phyloP scores from a whole-genome alignment of 2,113 vertebrate genomes.

The Sminthopsis crassicaudata region DNA sequence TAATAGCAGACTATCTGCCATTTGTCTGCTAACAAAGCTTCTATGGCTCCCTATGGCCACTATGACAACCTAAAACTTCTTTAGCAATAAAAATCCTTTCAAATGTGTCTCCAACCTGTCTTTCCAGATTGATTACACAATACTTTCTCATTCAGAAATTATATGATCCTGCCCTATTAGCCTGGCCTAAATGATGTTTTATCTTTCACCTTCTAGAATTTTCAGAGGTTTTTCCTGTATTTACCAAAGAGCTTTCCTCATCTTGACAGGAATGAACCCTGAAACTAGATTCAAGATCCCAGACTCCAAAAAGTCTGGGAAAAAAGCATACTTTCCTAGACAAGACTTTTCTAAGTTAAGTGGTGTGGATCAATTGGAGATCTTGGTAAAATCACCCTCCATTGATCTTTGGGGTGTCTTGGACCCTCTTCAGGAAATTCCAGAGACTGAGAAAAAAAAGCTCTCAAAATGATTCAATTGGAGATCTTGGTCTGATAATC shows the following conservation, averaged over 20 bases:
- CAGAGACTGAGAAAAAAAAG: too few species aligned
- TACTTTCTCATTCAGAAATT: not conserved
- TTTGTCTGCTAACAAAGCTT: not conserved
- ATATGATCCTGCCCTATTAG: not conserved
- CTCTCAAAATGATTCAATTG: too few species aligned
- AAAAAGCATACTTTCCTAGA: too few species aligned
- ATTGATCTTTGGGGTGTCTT: too few species aligned
- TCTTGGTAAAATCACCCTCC: too few species aligned
- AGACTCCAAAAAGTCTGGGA: too few species aligned
- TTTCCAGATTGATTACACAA: not conserved
- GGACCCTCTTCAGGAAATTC: too few species aligned
- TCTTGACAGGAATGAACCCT: too few species aligned
- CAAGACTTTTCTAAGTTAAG: too few species aligned
- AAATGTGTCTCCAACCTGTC: not conserved
- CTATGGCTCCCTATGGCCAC: not conserved
- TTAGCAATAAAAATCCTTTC: not conserved
- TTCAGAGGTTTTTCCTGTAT: not conserved
- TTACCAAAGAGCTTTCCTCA: not conserved
- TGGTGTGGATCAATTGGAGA: too few species aligned
- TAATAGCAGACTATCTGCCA: not conserved
- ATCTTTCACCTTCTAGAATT: not conserved
- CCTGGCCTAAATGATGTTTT: not conserved
- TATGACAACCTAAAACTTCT: not conserved
- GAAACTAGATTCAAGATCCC: too few species aligned
- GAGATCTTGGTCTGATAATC: too few species aligned